A percentile compares a stretch with the other conserved stretches of the same genome.
phyloP scores from a whole-genome alignment of 92 coral and sea anemone species.

The Paramuricea clavata region DNA sequence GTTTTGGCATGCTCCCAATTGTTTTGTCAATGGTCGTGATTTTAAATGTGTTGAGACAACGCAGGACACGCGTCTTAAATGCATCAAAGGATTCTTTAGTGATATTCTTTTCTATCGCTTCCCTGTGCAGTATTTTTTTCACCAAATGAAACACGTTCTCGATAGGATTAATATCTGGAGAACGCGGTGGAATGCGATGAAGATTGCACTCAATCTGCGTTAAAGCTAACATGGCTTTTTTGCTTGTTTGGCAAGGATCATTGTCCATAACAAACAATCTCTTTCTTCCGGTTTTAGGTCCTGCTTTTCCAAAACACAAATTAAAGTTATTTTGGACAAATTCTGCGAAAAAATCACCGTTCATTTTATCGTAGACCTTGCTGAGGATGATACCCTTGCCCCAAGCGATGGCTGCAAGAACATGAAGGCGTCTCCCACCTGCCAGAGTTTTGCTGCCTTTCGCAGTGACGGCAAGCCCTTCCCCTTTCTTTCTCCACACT shows the following conservation, averaged over 20 bases:
- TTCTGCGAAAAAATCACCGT: constrained; percentile 53
- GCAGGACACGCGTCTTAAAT: constrained; percentile 24
- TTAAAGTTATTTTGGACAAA: constrained; percentile 65
- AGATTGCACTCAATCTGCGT: constrained; percentile 61
- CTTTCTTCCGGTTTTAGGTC: constrained; percentile 51
- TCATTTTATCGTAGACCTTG: constrained; percentile 64
- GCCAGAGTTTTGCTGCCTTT: constrained; percentile 66
- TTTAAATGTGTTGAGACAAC: background rate
- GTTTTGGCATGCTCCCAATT: constrained; percentile 56
- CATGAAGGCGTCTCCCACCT: constrained; percentile 61
- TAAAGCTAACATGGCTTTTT: constrained; percentile 25
- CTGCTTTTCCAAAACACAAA: constrained; percentile 56
- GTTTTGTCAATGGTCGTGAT: constrained; percentile 39
- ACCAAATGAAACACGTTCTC: constrained; percentile 48
- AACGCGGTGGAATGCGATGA: constrained; percentile 45
- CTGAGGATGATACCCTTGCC: constrained; percentile 59
- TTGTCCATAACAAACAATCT: constrained; percentile 71
- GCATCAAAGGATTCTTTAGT: constrained; percentile 12
- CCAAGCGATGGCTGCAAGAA: constrained; percentile 63
- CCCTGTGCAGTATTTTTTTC: constrained; percentile 18
- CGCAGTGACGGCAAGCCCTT: constrained; percentile 55
- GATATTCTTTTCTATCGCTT: constrained; percentile 20
- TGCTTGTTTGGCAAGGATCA: constrained; percentile 71
- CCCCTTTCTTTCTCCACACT: constrained; percentile 56
- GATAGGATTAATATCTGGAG: constrained; percentile 54